Evolutionary conservation across 2,113 vertebrate genomes (phyloP), one percentile per base, ranked within the genome.

Genomic region (Pitta sordida): DNA sequence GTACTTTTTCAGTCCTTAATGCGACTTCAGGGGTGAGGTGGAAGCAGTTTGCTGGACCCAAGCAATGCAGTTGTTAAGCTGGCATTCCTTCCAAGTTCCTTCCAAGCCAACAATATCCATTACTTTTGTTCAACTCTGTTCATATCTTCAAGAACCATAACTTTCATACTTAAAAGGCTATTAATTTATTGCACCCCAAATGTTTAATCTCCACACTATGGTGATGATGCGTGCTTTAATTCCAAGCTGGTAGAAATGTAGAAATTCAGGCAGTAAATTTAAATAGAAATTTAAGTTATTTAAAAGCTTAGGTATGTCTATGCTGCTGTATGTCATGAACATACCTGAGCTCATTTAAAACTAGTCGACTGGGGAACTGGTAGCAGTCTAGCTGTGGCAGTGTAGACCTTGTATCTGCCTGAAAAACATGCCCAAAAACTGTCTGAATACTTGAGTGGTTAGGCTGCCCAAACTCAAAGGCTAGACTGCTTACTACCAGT

Each of bases 281-380:
- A 55, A 89, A 53, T 43, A 36, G 70, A 59, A 76, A 32, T 41
- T 93, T 77, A 63, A 78, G 68, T 91, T 4, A 79, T 69, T 87
- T 76, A 60, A 77, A 83, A 89, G 49, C 74, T 79, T 68, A 68
- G 78, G 58, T 79, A 82, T 85, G 62, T 73, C 69, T 85, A 3
- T 0, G 1, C 44, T 87, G 43, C 63, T 69, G 70, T 94, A n/a
- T n/a, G n/a, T n/a, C 63, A 65, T 15, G 41, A 55, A 73, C 75
- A 51, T 93, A 91, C 65, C 70, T 91, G 84, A 92, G 46, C 79
- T 91, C 51, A 23, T 83, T 90, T 93, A 83, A 77, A 88, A 83
- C 52, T 52, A 59, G 36, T 64, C 41, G 32, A 1, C 34, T 83
- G 27, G 11, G 68, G 16, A 88, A 16, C 71, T 80, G 71, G 59